These are phyloP conservation scores for Leistus spinibarbis DNA, from an alignment of 2,888 invertebrate species.

Conservation along the genomic window DNA sequence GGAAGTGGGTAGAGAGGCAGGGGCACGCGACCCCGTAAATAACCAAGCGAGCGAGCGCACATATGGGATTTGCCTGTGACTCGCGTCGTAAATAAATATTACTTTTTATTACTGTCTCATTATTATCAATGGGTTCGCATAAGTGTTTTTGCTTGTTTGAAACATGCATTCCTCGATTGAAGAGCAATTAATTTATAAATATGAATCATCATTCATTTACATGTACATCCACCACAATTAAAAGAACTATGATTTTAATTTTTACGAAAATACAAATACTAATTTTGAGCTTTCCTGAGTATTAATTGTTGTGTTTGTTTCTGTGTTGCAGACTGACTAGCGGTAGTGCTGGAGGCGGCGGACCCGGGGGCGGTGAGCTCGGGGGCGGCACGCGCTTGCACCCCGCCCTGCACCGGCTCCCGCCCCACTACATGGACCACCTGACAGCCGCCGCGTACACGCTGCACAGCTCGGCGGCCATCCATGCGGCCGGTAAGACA, in stretches of 20 bases:
- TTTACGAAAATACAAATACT: no score
- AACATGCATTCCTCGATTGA: background rate
- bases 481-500: constrained; percentile 30
- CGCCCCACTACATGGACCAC: constrained; percentile 40
- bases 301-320: background rate
- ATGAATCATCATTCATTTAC: no score
- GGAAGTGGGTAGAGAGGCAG: background rate
- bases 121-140: background rate
- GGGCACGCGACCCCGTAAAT: background rate
- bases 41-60: background rate
- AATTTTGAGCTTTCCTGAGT: no score
- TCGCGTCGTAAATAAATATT: background rate
- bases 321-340: constrained; percentile 21
- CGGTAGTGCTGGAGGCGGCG: constrained; percentile 21
- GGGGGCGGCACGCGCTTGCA: constrained; percentile 37
- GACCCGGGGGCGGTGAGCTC: constrained; percentile 31
- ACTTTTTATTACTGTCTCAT: background rate
- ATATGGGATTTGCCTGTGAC: background rate
- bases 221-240: no score
- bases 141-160: background rate
- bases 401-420: constrained; percentile 36
- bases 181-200: no score
- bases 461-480: constrained; percentile 33
- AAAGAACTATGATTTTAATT: no score
- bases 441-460: constrained; percentile 34